Evolutionary conservation across 2,888 invertebrate genomes (phyloP).

Genomic region (Molanna angustata): DNA sequence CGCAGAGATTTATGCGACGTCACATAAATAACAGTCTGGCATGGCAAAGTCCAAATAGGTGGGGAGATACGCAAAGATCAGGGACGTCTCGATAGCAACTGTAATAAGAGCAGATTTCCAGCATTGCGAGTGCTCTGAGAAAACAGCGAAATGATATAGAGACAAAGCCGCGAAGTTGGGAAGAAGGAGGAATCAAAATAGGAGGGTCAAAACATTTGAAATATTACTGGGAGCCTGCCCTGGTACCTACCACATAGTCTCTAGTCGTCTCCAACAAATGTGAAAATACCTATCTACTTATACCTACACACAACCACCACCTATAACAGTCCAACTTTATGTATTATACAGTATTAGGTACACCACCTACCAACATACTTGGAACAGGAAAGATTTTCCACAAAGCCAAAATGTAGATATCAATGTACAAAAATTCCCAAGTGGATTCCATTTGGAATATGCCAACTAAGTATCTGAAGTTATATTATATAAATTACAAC

Average conservation of each 20-base stretch:
- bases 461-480: neutral
- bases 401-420: neutral
- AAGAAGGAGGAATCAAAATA: too few species aligned
- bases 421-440: neutral
- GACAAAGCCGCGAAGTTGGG: too few species aligned
- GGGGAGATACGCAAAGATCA: slow-evolving; percentile 18
- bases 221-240: too few species aligned
- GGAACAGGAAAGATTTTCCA: neutral
- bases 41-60: slow-evolving; percentile 31
- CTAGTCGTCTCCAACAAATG: neutral
- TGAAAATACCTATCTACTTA: neutral
- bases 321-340: neutral
- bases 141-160: too few species aligned
- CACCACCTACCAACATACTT: too few species aligned
- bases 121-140: too few species aligned
- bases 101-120: too few species aligned
- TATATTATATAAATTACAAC: too few species aligned
- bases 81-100: slow-evolving; percentile 5
- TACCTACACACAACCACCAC: neutral
- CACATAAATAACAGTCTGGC: slow-evolving; percentile 32
- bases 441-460: neutral
- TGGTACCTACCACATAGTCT: too few species aligned
- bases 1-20: slow-evolving; percentile 32
- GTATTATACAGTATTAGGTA: neutral
- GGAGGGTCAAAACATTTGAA: too few species aligned